phyloP scores from a whole-genome alignment of 2,113 vertebrate species.

The Grammatotria lemairii region DNA sequence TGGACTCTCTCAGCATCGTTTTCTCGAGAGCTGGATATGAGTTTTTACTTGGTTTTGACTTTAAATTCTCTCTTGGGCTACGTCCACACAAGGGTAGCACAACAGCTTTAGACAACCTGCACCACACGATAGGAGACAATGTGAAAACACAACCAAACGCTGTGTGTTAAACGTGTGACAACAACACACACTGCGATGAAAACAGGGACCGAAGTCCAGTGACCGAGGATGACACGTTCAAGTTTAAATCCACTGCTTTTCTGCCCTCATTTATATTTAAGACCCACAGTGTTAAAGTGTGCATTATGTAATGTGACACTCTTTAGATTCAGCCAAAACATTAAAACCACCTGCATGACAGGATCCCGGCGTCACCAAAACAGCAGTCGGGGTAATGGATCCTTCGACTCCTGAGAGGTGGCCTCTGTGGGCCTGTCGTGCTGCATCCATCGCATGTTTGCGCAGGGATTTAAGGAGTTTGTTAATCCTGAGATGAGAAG shows the following conservation, averaged over 20 bases:
- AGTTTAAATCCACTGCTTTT: background rate
- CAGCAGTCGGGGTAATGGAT: background rate
- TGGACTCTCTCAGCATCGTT: rapidly evolving
- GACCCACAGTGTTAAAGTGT: background rate
- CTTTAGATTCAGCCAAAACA: background rate
- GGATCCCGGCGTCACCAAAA: background rate
- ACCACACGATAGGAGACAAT: rapidly evolving
- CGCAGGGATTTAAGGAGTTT: background rate
- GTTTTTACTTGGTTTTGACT: background rate
- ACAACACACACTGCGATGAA: rapidly evolving
- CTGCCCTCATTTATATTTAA: background rate
- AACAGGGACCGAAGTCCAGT: background rate
- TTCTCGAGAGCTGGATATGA: rapidly evolving
- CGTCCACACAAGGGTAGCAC: rapidly evolving
- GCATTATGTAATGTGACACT: background rate
- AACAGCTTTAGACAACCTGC: background rate
- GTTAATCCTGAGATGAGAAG: background rate
- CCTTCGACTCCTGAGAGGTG: background rate
- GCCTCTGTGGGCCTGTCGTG: background rate
- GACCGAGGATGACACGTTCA: background rate
- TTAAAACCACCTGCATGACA: background rate
- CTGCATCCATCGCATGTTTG: background rate
- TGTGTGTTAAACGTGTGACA: background rate
- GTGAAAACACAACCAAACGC: background rate
- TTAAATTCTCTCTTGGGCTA: background rate